Percentiles rank a stretch among this genome's conserved stretches.
Conservation (phyloP, 2,797 vertebrate species). For the Sternarchorhynchus goeldii region DNA sequence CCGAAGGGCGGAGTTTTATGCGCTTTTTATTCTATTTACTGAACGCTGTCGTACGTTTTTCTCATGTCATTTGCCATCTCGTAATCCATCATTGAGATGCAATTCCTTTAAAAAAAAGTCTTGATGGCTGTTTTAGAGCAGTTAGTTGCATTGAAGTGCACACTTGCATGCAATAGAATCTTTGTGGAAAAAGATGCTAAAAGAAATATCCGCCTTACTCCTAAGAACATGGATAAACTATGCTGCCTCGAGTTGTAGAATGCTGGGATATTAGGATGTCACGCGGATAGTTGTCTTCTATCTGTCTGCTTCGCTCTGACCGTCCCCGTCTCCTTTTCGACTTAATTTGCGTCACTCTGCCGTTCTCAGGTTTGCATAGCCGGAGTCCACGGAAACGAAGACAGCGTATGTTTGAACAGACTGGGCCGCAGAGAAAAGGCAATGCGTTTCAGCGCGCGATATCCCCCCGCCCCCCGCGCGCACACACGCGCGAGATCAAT, state of each 20-base stretch:
- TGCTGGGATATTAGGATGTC: not conserved
- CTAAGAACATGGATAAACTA: too few species aligned
- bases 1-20: conserved; percentile 61
- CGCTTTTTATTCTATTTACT: too few species aligned
- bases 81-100: not conserved
- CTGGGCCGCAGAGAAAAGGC: conserved; percentile 56
- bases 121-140: not conserved
- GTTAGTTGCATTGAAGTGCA: conserved; percentile 11
- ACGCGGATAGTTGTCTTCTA: not conserved
- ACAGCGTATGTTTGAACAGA: conserved; percentile 6
- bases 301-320: not conserved
- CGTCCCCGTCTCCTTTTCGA: not conserved
- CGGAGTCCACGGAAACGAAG: conserved; percentile 11
- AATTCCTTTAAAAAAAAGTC: not conserved
- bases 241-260: too few species aligned
- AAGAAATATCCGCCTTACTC: not conserved
- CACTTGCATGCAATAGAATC: not conserved
- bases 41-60: too few species aligned
- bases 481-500: not conserved
- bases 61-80: not conserved
- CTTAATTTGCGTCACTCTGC: conserved; percentile 5
- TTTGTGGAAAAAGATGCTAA: not conserved
- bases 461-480: too few species aligned
- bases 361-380: not conserved
- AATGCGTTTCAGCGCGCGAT: conserved; percentile 63